Evolutionary conservation across 2,113 vertebrate species (phyloP).

Genomic region (Trematocara stigmaticum): DNA sequence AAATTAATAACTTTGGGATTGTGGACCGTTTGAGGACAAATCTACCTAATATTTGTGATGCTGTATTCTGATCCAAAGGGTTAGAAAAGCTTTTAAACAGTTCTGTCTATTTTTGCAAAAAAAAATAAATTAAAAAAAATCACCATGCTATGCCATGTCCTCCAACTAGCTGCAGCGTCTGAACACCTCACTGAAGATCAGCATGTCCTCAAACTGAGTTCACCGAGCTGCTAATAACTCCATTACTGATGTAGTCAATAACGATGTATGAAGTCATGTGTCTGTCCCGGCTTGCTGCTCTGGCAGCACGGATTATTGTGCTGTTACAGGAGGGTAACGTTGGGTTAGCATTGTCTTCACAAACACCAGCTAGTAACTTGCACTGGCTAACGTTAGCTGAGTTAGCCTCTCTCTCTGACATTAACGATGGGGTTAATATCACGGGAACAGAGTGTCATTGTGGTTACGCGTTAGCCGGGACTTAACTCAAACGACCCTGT

Average conservation of each 20-base stretch:
- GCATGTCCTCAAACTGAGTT: constrained; percentile 23
- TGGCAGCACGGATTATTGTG: not conserved
- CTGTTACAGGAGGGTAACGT: not conserved
- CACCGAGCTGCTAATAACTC: not conserved
- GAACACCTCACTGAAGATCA: not conserved
- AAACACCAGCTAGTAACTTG: constrained; percentile 37
- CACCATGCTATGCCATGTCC: not conserved
- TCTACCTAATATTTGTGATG: not conserved
- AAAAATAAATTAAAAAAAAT: not conserved
- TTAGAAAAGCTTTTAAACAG: not conserved
- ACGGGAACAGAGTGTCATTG: not conserved
- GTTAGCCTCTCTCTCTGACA: constrained; percentile 31
- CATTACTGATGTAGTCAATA: not conserved
- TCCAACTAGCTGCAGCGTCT: not conserved
- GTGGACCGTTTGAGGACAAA: not conserved
- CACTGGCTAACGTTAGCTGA: constrained; percentile 47
- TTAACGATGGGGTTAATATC: not conserved
- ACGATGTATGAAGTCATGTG: not conserved
- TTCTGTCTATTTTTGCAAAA: not conserved
- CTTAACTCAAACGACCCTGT: not conserved
- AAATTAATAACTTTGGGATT: not conserved
- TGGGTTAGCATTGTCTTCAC: constrained; percentile 27
- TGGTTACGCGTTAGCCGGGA: not conserved
- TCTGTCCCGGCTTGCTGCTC: not conserved
- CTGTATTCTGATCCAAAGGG: not conserved